Conservation (phyloP, 2,888 invertebrate species). For the Acanthosepion pharaonis region DNA sequence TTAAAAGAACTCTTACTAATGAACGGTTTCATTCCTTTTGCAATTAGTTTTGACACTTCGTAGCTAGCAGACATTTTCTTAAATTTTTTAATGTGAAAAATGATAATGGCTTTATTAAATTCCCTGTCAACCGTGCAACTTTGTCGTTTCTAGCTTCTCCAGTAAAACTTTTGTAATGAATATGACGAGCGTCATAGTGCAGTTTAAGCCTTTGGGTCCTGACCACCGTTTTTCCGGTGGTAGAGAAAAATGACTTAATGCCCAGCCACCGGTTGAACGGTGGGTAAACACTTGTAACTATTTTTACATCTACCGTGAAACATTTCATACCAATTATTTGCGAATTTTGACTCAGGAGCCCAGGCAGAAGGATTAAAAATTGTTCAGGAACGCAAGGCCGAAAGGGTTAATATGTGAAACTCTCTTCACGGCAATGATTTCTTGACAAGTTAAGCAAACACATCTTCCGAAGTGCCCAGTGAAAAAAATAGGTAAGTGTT, state of each 20-base stretch:
- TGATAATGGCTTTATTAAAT: background rate
- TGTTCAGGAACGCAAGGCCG: too few relatives aligned
- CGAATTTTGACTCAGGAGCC: too few relatives aligned
- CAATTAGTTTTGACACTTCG: background rate
- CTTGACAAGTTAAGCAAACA: background rate
- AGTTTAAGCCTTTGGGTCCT: background rate
- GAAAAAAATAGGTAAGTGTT: background rate
- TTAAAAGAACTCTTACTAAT: too few relatives aligned
- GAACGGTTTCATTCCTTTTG: too few relatives aligned
- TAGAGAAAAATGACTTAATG: too few relatives aligned
- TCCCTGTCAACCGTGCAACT: background rate
- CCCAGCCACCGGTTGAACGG: too few relatives aligned
- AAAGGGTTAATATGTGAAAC: background rate
- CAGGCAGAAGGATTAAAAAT: too few relatives aligned
- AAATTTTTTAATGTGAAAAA: background rate
- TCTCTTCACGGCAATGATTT: constrained; percentile 2
- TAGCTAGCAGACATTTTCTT: too few relatives aligned
- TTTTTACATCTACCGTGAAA: too few relatives aligned
- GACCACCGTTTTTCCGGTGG: too few relatives aligned
- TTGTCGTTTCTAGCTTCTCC: background rate
- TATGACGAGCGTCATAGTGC: background rate
- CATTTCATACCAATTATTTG: too few relatives aligned
- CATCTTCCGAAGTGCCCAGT: background rate
- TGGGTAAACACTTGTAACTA: too few relatives aligned
- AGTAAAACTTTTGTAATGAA: background rate